These are phyloP conservation scores for Wiebesia pumilae DNA, from an alignment of 1,140 invertebrate genomes.

Conservation along the genomic window DNA sequence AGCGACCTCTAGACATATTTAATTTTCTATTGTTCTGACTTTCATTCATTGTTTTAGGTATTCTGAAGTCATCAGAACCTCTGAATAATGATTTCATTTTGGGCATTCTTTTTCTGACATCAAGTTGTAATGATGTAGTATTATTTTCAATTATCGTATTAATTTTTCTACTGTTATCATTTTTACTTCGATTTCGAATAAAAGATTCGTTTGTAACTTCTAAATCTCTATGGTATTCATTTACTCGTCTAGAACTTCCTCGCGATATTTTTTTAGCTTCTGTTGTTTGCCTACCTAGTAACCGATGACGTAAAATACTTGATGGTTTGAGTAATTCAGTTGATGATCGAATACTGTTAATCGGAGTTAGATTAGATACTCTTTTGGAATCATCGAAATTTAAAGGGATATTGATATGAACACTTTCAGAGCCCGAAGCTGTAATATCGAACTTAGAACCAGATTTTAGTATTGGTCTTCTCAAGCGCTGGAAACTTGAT, in stretches of 20 bases:
- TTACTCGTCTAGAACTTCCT: neutral
- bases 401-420: slow-evolving; percentile 34
- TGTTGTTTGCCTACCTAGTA: neutral
- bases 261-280: slow-evolving; percentile 28
- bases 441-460: slow-evolving; percentile 19
- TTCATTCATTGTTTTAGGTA: neutral
- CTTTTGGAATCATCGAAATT: slow-evolving; percentile 12
- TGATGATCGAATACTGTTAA: neutral
- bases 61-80: neutral
- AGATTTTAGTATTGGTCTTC: neutral
- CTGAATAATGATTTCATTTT: neutral
- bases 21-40: neutral
- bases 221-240: neutral
- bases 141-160: neutral
- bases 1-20: slow-evolving; percentile 21
- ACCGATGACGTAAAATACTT: neutral
- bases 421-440: slow-evolving; percentile 28
- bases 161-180: neutral
- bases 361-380: neutral
- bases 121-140: neutral
- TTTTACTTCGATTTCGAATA: neutral
- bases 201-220: neutral
- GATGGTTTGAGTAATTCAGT: neutral
- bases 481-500: neutral
- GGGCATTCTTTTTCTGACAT: slow-evolving; percentile 9